Conservation (phyloP, 92 coral and sea anemone species). For the Nematostella vectensis region DNA sequence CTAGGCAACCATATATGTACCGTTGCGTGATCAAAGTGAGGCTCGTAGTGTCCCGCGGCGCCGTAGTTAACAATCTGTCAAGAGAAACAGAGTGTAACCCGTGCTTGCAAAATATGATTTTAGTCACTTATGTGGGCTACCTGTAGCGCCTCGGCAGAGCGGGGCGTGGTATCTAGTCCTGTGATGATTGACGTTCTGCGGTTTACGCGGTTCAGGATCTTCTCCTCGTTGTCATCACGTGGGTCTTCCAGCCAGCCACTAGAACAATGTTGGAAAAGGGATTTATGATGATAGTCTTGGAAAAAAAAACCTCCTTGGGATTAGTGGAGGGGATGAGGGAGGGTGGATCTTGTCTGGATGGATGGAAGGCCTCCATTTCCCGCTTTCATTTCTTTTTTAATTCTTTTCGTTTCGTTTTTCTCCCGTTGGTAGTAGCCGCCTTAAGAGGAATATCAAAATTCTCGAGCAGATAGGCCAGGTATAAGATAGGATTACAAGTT, state of each 20-base stretch:
- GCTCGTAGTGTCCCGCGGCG: conserved; percentile 91
- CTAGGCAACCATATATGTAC: no score
- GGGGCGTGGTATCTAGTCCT: conserved; percentile 40
- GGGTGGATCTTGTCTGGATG: no score
- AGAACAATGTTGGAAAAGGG: not conserved
- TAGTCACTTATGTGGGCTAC: conserved; percentile 21
- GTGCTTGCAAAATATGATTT: no score
- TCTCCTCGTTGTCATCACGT: conserved; percentile 17
- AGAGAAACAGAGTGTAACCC: not conserved
- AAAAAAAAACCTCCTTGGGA: not conserved
- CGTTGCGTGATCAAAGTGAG: conserved; percentile 63
- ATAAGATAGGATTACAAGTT: no score
- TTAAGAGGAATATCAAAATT: no score
- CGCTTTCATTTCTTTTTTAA: no score
- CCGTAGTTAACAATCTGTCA: conserved; percentile 88
- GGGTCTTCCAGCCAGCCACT: conserved; percentile 72
- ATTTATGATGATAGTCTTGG: not conserved
- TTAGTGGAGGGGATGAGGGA: no score
- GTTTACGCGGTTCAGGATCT: conserved; percentile 39
- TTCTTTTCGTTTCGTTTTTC: no score
- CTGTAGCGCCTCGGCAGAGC: conserved; percentile 66
- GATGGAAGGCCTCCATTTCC: no score
- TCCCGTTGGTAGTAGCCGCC: no score
- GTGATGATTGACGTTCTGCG: conserved; percentile 44
- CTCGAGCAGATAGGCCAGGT: no score